phyloP scores from a whole-genome alignment of 2,888 invertebrate genomes.

The Scrobipalpa costella region DNA sequence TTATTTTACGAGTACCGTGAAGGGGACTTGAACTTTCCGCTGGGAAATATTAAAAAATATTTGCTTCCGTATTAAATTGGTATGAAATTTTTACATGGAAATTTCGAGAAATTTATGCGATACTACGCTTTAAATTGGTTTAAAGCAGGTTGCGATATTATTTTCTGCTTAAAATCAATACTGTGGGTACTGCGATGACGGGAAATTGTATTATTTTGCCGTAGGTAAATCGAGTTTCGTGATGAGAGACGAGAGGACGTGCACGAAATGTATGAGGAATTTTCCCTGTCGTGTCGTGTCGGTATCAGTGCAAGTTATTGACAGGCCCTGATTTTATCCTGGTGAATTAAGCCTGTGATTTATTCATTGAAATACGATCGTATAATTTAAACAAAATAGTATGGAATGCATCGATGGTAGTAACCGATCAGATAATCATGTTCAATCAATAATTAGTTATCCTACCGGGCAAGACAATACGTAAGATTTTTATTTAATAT shows the following conservation, averaged over 20 bases:
- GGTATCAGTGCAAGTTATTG: neutral
- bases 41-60: conserved; percentile 12
- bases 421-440: too few relatives aligned
- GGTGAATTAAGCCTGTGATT: neutral
- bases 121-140: conserved; percentile 47
- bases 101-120: conserved; percentile 33
- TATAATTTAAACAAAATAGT: neutral
- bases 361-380: neutral
- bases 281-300: conserved; percentile 4
- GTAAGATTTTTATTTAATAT: too few relatives aligned
- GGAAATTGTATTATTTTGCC: conserved; percentile 66
- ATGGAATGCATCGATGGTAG: too few relatives aligned
- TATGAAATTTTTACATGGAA: neutral
- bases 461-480: too few relatives aligned
- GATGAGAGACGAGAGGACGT: conserved; percentile 56
- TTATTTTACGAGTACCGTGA: conserved; percentile 1
- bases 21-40: neutral
- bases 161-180: conserved; percentile 51
- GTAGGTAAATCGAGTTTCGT: conserved; percentile 61
- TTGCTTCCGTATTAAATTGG: neutral
- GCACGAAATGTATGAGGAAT: conserved; percentile 38
- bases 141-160: conserved; percentile 61
- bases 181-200: conserved; percentile 55
- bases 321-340: conserved; percentile 7
- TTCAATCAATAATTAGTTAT: too few relatives aligned